These are phyloP conservation scores for Gila robusta DNA, from an alignment of 2,797 vertebrate species.

Conservation along the genomic window DNA sequence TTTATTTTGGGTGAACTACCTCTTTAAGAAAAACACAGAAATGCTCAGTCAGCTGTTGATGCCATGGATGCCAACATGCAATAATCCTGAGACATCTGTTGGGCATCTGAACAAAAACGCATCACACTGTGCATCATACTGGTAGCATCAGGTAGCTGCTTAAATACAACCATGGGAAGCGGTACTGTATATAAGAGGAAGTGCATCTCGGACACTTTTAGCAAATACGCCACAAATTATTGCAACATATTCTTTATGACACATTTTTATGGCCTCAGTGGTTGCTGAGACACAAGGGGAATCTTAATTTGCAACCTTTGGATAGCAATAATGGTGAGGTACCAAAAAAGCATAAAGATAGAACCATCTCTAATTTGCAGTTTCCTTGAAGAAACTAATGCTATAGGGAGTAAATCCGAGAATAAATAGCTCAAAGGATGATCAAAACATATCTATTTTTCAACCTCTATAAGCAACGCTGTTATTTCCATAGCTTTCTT, in stretches of 20 bases:
- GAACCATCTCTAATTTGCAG: constrained; percentile 77
- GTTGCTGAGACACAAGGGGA: constrained; percentile 75
- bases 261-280: constrained; percentile 77
- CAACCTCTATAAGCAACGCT: constrained; percentile 72
- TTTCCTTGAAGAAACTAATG: constrained; percentile 76
- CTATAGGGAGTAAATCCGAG: constrained; percentile 75
- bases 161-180: constrained; percentile 64
- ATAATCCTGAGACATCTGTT: constrained; percentile 35
- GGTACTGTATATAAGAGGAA: constrained; percentile 61
- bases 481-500: constrained; percentile 79
- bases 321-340: constrained; percentile 83
- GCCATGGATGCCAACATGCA: constrained; percentile 11
- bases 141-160: constrained; percentile 66
- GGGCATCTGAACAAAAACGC: not conserved
- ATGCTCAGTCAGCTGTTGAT: constrained; percentile 18
- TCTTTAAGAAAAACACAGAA: not conserved
- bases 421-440: constrained; percentile 77
- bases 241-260: constrained; percentile 75
- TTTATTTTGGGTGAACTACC: not conserved
- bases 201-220: constrained; percentile 75
- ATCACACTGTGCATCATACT: not conserved
- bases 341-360: constrained; percentile 76
- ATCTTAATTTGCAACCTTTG: constrained; percentile 79
- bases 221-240: constrained; percentile 76
- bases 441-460: constrained; percentile 82